Conservation (phyloP, 92 coral and sea anemone genomes). For the Parazoanthus atlanticus region DNA sequence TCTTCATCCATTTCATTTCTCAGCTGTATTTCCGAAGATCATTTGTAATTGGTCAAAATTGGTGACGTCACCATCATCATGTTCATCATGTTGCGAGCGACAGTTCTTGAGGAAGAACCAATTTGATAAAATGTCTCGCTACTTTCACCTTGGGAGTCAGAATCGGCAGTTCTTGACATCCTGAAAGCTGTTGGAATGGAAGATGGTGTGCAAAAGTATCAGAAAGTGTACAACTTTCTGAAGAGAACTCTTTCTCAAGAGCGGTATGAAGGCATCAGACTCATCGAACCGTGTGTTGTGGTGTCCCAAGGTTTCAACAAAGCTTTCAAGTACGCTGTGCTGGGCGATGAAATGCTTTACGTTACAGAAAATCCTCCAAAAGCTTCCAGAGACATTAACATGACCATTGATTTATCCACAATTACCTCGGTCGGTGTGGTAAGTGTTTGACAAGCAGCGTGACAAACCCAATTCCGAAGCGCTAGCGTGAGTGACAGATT, state of each 20-base stretch:
- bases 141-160: neutral
- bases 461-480: neutral
- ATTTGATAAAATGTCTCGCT: neutral
- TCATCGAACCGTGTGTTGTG: conserved; percentile 92
- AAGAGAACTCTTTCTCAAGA: conserved; percentile 84
- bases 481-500: conserved; percentile 28
- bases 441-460: conserved; percentile 54
- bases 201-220: conserved; percentile 85
- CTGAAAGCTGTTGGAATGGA: conserved; percentile 43
- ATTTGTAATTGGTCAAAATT: conserved; percentile 11
- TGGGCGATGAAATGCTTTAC: conserved; percentile 90
- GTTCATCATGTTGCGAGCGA: too few relatives aligned
- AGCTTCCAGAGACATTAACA: conserved; percentile 78
- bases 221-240: conserved; percentile 92
- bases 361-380: conserved; percentile 96
- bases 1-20: too few relatives aligned
- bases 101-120: too few relatives aligned
- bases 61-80: conserved; percentile 10
- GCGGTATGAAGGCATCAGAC: conserved; percentile 86
- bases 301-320: conserved; percentile 89
- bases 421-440: conserved; percentile 85
- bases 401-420: conserved; percentile 74
- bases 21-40: neutral
- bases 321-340: conserved; percentile 85
- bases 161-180: neutral